Percentiles rank a stretch among this genome's conserved stretches.
phyloP scores from a whole-genome alignment of 2,797 vertebrate species.

The Leptoclinus maculatus region DNA sequence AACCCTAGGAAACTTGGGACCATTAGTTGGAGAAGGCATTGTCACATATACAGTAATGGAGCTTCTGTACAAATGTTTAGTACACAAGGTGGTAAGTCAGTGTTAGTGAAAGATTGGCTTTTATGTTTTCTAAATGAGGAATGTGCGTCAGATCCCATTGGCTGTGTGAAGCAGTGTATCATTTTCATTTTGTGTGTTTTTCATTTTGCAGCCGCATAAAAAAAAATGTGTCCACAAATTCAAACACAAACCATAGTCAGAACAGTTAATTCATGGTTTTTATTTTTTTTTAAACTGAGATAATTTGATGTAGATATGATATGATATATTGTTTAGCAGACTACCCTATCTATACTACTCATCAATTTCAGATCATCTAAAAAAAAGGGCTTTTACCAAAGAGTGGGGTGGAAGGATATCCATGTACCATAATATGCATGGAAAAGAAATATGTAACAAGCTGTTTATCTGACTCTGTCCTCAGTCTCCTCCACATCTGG shows the following conservation, averaged over 20 bases:
- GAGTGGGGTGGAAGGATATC: slow-evolving; percentile 28
- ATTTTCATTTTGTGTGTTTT: not conserved
- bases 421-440: slow-evolving; percentile 50
- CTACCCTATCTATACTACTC: not conserved
- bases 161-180: not conserved
- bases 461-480: slow-evolving; percentile 80
- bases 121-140: slow-evolving; percentile 12
- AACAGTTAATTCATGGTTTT: not conserved
- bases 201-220: not conserved
- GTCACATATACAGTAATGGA: slow-evolving; percentile 38
- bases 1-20: slow-evolving; percentile 40
- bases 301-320: slow-evolving; percentile 11
- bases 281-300: not conserved
- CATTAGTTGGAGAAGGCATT: slow-evolving; percentile 32
- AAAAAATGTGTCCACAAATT: not conserved
- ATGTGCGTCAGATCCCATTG: not conserved
- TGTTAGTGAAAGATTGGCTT: slow-evolving; percentile 26
- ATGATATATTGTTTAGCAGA: not conserved
- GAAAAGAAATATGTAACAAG: slow-evolving; percentile 77
- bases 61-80: slow-evolving; percentile 41
- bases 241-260: not conserved
- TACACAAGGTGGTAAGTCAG: slow-evolving; percentile 36
- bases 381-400: slow-evolving; percentile 22
- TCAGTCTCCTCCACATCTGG: slow-evolving; percentile 85
- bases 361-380: slow-evolving; percentile 29